Percentiles rank a stretch among this genome's conserved stretches.
phyloP scores from a whole-genome alignment of 2,113 vertebrate genomes.

The Apus apus region DNA sequence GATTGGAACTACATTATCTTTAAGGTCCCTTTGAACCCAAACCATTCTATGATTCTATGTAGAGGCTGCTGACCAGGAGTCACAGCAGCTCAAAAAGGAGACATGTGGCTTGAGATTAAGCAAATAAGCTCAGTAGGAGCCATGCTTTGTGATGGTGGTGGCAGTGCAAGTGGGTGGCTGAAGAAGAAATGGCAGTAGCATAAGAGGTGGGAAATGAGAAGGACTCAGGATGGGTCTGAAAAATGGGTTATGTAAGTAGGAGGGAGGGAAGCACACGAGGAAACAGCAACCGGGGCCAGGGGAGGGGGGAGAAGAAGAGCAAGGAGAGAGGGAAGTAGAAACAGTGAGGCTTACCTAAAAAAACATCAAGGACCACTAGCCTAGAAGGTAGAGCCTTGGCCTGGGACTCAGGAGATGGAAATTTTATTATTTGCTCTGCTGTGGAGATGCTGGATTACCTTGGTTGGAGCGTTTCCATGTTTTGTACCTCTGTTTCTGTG shows the following conservation, averaged over 20 bases:
- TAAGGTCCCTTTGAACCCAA: too few relatives aligned
- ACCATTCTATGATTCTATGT: background rate
- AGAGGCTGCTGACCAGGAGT: slow-evolving; percentile 1
- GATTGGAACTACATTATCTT: too few relatives aligned
- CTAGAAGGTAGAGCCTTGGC: background rate
- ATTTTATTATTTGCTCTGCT: background rate
- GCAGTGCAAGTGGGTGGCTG: background rate
- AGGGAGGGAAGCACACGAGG: background rate
- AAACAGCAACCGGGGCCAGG: background rate
- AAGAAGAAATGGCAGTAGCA: background rate
- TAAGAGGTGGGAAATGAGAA: background rate
- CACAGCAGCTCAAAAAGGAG: background rate
- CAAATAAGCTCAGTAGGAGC: background rate
- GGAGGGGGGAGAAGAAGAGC: background rate
- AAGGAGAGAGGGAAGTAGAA: background rate
- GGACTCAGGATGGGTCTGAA: background rate
- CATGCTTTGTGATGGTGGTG: background rate
- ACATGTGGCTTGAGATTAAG: background rate
- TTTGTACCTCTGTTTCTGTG: background rate
- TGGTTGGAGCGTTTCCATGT: background rate
- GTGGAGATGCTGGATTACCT: background rate
- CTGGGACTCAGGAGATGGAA: background rate
- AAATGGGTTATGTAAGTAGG: background rate
- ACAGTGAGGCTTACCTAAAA: background rate
- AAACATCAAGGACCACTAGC: background rate